Base-by-base conservation (phyloP, 64 coral and sea anemone genomes). In the Pachyseris speciosa region DNA sequence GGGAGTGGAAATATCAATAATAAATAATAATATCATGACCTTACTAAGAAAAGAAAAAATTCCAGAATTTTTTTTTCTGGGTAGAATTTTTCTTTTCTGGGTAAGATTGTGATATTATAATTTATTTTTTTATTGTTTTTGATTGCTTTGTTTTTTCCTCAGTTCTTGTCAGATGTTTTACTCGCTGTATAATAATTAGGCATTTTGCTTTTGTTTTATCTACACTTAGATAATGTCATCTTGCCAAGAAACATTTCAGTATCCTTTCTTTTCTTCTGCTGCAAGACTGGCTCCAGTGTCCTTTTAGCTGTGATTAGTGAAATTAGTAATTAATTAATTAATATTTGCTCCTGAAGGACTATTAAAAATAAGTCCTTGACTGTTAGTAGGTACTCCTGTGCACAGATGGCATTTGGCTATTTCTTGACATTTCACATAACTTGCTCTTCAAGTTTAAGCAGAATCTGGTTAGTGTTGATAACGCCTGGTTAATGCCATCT, bases 361-460 rank as follows among this genome's bases (percentile, higher is more conserved):
- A n/a, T n/a, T n/a, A n/a, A n/a, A n/a, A n/a, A n/a, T n/a, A n/a
- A n/a, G n/a, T n/a, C 77, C 51, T 63, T 81, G 13, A 81, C 77
- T 40, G 34, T 26, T 42, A 29, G 67, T 22, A 89, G 88, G 25
- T 41, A 22, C 57, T 64, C 45, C 16, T 75, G 89, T 47, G 19
- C 28, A 25, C 67, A 84, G 12, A 19, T 92, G 40, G 30, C 11
- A 12, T 20, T 13, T 27, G 89, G 80, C 24, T 75, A 50, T 84
- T 83, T 84, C 15, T 17, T 92, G 36, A 92, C 69, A 43, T 92
- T 92, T 45, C 77, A 74, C 28, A 34, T 92, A 57, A 67, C 59
- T 9, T 20, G 69, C 49, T 52, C 33, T 48, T 80, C 80, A 61
- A 69, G 78, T 34, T 84, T 92, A 37, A 84, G 65, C 28, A 84